Evolutionary conservation across 2,113 vertebrate genomes (phyloP).

Genomic region (Herpailurus yagouaroundi): DNA sequence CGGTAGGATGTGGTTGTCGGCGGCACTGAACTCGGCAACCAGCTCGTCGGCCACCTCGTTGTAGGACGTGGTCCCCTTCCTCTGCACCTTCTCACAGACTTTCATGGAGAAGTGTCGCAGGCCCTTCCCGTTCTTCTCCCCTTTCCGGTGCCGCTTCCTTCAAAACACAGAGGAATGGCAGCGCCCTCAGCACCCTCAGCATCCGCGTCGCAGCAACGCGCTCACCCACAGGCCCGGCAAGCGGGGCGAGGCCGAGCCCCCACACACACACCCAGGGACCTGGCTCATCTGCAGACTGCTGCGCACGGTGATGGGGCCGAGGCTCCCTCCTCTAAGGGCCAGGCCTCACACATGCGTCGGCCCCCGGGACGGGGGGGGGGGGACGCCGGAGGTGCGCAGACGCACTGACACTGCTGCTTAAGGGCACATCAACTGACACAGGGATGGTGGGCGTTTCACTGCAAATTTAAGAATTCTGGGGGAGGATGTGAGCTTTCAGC

Average conservation of each 20-base stretch:
- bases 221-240: neutral
- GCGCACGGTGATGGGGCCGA: neutral
- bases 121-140: constrained; percentile 99
- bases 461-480: neutral
- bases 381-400: no score
- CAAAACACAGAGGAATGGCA: neutral
- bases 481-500: neutral
- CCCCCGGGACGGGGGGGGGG: neutral
- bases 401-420: neutral
- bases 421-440: neutral
- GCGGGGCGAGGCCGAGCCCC: neutral
- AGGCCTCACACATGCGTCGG: neutral
- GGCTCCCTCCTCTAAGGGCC: neutral
- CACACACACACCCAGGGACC: neutral
- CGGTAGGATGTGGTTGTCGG: constrained; percentile 96
- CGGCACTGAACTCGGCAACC: constrained; percentile 97
- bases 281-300: fast-evolving
- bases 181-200: neutral
- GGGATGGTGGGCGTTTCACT: neutral
- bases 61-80: constrained; percentile 98
- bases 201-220: neutral
- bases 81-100: constrained; percentile 99
- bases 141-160: constrained; percentile 95
- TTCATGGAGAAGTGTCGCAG: constrained; percentile 99
- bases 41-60: constrained; percentile 99